Conservation (phyloP, 1,140 invertebrate genomes). For the Musca vetustissima region DNA sequence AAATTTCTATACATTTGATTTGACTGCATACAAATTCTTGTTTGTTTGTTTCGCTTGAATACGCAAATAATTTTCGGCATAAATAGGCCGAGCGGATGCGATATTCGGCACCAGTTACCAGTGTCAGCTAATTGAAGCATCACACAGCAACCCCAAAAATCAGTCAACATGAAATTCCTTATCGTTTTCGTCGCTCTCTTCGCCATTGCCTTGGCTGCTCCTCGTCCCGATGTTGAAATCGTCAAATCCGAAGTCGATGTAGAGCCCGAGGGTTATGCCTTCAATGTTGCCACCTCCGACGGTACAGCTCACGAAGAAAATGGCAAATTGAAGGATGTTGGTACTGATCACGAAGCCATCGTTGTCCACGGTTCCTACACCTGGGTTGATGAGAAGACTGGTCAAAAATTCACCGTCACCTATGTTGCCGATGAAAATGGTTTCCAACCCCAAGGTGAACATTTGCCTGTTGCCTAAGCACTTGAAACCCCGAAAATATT, state of each 20-base stretch:
- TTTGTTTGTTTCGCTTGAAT: too few relatives aligned
- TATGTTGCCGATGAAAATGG: slow-evolving; percentile 69
- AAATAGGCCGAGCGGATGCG: too few relatives aligned
- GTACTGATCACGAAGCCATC: slow-evolving; percentile 61
- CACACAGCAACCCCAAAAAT: neutral
- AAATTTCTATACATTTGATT: too few relatives aligned
- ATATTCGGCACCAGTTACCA: too few relatives aligned
- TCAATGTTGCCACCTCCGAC: slow-evolving; percentile 62
- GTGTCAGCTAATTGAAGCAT: too few relatives aligned
- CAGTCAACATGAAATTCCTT: slow-evolving; percentile 44
- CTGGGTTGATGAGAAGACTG: slow-evolving; percentile 65
- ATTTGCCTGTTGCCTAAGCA: slow-evolving; percentile 48
- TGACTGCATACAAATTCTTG: too few relatives aligned
- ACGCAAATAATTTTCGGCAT: too few relatives aligned
- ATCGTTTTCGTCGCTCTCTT: slow-evolving; percentile 28
- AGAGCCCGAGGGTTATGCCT: slow-evolving; percentile 24
- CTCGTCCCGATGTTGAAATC: slow-evolving; percentile 15
- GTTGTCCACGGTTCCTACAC: slow-evolving; percentile 64
- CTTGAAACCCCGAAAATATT: too few relatives aligned
- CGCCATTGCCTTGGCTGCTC: slow-evolving; percentile 28
- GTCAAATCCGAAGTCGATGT: slow-evolving; percentile 27
- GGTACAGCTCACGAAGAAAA: slow-evolving; percentile 64
- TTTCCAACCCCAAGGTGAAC: slow-evolving; percentile 60
- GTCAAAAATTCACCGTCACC: slow-evolving; percentile 61
- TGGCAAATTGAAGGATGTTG: slow-evolving; percentile 66